Conservation (phyloP, 2,888 invertebrate genomes). For the Watsonalla binaria region DNA sequence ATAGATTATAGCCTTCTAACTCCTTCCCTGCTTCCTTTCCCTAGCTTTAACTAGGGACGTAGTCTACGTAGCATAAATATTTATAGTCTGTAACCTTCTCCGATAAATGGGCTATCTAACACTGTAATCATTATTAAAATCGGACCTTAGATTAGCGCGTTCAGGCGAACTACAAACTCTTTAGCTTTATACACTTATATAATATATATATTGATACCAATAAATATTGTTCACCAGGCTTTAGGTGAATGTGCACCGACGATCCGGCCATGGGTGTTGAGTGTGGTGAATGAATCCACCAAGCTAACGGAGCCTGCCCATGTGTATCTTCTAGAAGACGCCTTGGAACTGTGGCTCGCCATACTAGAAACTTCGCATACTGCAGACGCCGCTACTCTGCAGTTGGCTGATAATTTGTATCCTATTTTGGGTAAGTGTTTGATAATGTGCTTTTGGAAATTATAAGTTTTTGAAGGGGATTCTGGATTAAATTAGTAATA, state of each 20-base stretch:
- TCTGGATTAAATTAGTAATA: too few relatives aligned
- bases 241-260: conserved; percentile 78
- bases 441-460: neutral
- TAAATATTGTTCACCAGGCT: conserved; percentile 47
- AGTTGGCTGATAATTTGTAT: conserved; percentile 85
- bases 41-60: too few relatives aligned
- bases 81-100: too few relatives aligned
- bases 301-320: conserved; percentile 88
- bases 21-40: too few relatives aligned
- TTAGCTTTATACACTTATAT: too few relatives aligned
- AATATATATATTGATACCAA: neutral
- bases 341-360: conserved; percentile 92
- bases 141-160: too few relatives aligned
- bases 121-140: neutral
- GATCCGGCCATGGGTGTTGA: conserved; percentile 81
- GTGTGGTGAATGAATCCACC: conserved; percentile 78
- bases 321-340: conserved; percentile 95
- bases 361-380: conserved; percentile 85
- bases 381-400: conserved; percentile 80
- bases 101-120: too few relatives aligned
- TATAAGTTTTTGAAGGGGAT: neutral
- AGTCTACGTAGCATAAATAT: too few relatives aligned
- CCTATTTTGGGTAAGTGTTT: conserved; percentile 82
- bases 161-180: too few relatives aligned
- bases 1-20: too few relatives aligned